A percentile compares a stretch with the other conserved stretches of the same genome.
These are phyloP conservation scores for Chaetophractus vellerosus DNA, from an alignment of 2,797 vertebrate genomes.

Conservation along the genomic window DNA sequence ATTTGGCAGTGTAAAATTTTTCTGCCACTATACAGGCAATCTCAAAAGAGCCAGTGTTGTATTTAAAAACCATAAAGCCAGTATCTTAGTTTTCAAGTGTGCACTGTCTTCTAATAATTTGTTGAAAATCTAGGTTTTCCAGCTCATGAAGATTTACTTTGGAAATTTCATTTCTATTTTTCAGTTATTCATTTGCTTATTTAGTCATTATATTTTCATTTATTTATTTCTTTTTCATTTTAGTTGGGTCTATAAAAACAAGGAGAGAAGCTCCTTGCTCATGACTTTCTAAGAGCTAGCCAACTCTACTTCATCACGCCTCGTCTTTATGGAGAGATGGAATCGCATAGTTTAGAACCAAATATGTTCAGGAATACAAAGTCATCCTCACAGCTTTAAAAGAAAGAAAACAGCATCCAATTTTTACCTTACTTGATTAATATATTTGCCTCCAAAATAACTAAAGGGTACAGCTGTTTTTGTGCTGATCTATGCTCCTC, in stretches of 20 bases:
- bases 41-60: background rate
- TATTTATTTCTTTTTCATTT: background rate
- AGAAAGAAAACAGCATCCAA: background rate
- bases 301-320: background rate
- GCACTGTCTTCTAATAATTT: background rate
- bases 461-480: background rate
- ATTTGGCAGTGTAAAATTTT: background rate
- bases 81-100: background rate
- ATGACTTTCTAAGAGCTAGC: background rate
- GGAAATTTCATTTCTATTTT: background rate
- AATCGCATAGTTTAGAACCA: background rate
- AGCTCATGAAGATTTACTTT: background rate
- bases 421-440: background rate
- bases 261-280: background rate
- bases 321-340: background rate
- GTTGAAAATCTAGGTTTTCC: background rate
- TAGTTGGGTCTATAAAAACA: background rate
- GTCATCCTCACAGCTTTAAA: background rate
- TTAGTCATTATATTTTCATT: conserved; percentile 15
- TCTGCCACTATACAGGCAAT: background rate
- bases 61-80: background rate
- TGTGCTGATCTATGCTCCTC: background rate
- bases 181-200: background rate
- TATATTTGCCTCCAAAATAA: background rate
- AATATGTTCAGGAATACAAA: conserved; percentile 38